Evolutionary conservation across 2,797 vertebrate species (phyloP).

Genomic region (Champsocephalus gunnari): DNA sequence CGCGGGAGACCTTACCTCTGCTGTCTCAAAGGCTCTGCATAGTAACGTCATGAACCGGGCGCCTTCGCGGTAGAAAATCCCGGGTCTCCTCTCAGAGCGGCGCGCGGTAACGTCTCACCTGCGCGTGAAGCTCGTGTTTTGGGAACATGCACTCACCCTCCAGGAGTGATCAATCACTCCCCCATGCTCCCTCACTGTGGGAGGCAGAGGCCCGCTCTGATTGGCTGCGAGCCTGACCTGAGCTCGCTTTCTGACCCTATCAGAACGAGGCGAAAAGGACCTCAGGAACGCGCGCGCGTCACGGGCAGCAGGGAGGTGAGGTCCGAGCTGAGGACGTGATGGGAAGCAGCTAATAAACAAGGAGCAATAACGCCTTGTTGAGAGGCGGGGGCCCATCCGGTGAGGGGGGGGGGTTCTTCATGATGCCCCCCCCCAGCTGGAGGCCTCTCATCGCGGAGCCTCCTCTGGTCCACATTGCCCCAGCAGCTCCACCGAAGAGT

Average conservation of each 20-base stretch:
- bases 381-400: slow-evolving; percentile 68
- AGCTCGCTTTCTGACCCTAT: slow-evolving; percentile 66
- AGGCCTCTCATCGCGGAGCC: slow-evolving; percentile 76
- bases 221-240: slow-evolving; percentile 75
- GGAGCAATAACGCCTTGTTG: slow-evolving; percentile 89
- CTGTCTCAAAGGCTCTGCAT: slow-evolving; percentile 54
- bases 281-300: slow-evolving; percentile 33
- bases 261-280: slow-evolving; percentile 55
- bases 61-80: slow-evolving; percentile 42
- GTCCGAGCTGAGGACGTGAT: slow-evolving; percentile 77
- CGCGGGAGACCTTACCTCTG: slow-evolving; percentile 65
- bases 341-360: slow-evolving; percentile 86
- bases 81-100: slow-evolving; percentile 67
- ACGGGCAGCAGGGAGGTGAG: slow-evolving; percentile 57
- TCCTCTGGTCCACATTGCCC: too few species aligned
- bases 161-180: slow-evolving; percentile 83
- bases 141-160: slow-evolving; percentile 73
- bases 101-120: slow-evolving; percentile 59
- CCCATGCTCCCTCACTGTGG: slow-evolving; percentile 67
- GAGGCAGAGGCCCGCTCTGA: slow-evolving; percentile 72
- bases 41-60: slow-evolving; percentile 72
- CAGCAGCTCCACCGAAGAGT: too few species aligned
- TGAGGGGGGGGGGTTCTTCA: slow-evolving; percentile 62
- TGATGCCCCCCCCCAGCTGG: slow-evolving; percentile 86
- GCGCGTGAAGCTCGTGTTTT: slow-evolving; percentile 57